Base-by-base conservation (phyloP, 2,113 vertebrate genomes). In the Anarrhichthys ocellatus region DNA sequence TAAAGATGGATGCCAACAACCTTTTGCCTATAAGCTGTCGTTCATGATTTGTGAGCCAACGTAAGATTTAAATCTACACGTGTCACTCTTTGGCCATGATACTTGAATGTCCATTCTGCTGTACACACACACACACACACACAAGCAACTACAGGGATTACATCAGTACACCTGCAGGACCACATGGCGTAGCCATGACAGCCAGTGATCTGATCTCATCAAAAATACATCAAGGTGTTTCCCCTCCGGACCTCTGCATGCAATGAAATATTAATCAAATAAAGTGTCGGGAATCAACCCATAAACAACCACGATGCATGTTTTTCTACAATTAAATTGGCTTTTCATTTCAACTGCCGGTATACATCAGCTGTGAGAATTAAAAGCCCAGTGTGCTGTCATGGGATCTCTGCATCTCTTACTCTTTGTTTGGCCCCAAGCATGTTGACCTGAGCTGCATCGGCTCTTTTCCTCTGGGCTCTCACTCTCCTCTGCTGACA, bases 171-270 rank as follows among this genome's bases (percentile, higher is more conserved):
- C 74, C 86, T 88, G 79, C 34, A 68, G 18, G 68, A 82, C 50
- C 85, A 83, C 73, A 7, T 76, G 76, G 81, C 85, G 84, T 7
- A 65, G 68, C 73, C 64, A 34, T 75, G 80, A 76, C 80, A 71
- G 68, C 75, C 80, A 65, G 77, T 83, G 83, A 89, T 91, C 71
- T 75, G 78, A 76, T 72, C 83, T 89, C 81, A 84, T 91, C 70
- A 91, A 91, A 91, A 91, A 91, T 78, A 89, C 81, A 93, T 88
- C 89, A 89, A 81, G 78, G 81, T 82, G 83, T 87, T 85, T 71
- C 77, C 87, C 88, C 83, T 84, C 62, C 6, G 62, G 89, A 78
- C 80, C 73, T 87, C 62, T 80, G 70, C 80, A 83, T 66, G 86
- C 70, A 76, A 74, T 89, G 34, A 89, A 69, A 89, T 77, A 91